Evolutionary conservation across 2,797 vertebrate species (phyloP).

Genomic region (Odontamblyopus lacepedii): DNA sequence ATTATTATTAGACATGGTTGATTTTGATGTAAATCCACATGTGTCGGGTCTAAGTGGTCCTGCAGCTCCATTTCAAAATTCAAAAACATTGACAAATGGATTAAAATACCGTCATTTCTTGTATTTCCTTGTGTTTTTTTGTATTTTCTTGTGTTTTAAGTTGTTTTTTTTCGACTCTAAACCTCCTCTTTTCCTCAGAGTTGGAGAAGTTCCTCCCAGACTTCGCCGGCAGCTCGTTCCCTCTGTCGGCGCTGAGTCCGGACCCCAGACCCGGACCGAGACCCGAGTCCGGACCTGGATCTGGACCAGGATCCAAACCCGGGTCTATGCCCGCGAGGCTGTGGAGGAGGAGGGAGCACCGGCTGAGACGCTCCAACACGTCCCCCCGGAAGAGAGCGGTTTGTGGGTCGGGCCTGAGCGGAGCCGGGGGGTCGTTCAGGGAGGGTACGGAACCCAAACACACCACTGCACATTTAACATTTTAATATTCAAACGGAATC

Average conservation of each 20-base stretch:
- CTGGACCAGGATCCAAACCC: neutral
- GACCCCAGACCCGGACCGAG: neutral
- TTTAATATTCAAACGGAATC: too few relatives aligned
- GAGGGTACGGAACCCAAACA: conserved; percentile 56
- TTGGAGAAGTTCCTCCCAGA: conserved; percentile 84
- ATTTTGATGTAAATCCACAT: too few relatives aligned
- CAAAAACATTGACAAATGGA: too few relatives aligned
- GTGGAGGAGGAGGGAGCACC: conserved; percentile 83
- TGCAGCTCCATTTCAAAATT: too few relatives aligned
- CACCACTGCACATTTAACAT: too few relatives aligned
- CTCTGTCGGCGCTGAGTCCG: conserved; percentile 77
- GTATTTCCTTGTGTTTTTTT: too few relatives aligned
- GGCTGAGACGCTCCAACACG: conserved; percentile 90
- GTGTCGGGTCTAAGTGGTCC: too few relatives aligned
- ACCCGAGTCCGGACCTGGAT: neutral
- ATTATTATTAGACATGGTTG: too few relatives aligned
- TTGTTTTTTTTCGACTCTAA: too few relatives aligned
- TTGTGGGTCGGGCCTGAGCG: conserved; percentile 75
- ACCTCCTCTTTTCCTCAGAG: conserved; percentile 71
- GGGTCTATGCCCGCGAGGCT: neutral
- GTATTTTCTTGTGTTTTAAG: too few relatives aligned
- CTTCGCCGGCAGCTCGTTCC: conserved; percentile 86
- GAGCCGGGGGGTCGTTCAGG: conserved; percentile 64
- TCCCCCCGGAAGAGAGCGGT: conserved; percentile 88
- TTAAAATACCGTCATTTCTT: too few relatives aligned